Evolutionary conservation across 1,140 invertebrate species (phyloP).

Genomic region (Hermatobates lingyangjiaoensis): DNA sequence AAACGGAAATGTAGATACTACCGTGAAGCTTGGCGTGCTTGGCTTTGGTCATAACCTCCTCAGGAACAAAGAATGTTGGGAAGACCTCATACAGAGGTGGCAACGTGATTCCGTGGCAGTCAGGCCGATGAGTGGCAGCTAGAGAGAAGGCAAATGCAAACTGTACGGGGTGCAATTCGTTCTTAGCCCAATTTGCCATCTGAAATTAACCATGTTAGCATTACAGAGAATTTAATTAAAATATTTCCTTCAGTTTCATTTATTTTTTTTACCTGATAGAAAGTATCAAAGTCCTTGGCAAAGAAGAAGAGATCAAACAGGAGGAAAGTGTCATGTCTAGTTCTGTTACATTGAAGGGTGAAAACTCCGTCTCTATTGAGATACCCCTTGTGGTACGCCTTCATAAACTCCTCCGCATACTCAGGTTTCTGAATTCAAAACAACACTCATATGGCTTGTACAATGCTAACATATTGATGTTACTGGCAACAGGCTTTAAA

Average conservation of each 20-base stretch:
- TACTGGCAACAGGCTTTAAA: constrained; percentile 30
- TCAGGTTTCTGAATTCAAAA: constrained; percentile 31
- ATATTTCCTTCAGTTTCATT: constrained; percentile 26
- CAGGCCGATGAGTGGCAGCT: constrained; percentile 36
- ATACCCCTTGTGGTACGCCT: constrained; percentile 32
- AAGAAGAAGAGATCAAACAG: constrained; percentile 47
- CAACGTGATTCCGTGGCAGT: constrained; percentile 35
- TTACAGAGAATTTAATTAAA: neutral
- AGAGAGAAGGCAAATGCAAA: constrained; percentile 39
- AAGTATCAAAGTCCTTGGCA: constrained; percentile 30
- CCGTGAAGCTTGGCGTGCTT: no score
- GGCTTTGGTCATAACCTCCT: no score
- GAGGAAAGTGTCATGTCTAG: constrained; percentile 35
- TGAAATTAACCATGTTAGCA: neutral
- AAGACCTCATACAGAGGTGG: constrained; percentile 47
- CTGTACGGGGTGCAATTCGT: constrained; percentile 27
- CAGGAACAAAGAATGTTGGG: constrained; percentile 40
- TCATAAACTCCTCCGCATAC: constrained; percentile 35
- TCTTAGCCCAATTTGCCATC: neutral
- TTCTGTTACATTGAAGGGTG: constrained; percentile 34
- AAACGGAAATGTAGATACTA: no score
- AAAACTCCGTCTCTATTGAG: constrained; percentile 37
- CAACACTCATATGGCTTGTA: no score
- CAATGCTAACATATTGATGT: constrained; percentile 29
- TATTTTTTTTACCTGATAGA: constrained; percentile 18